Base-by-base conservation (phyloP, 2,113 vertebrate species). In the Prietella phreatophila region DNA sequence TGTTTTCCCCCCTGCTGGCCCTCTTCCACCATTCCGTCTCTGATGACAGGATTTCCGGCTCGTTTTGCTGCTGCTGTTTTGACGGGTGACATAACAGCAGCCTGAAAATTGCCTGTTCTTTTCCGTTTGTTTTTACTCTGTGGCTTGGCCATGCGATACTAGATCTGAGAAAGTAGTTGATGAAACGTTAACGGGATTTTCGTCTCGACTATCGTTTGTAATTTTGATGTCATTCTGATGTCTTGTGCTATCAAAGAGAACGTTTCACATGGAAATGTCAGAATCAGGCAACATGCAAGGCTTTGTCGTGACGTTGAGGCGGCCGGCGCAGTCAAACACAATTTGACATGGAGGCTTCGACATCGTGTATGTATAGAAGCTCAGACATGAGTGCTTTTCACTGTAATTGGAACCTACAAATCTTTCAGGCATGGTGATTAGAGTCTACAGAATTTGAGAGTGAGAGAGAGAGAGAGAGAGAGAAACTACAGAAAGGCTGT, bases 1-100 rank as follows among this genome's bases (percentile, higher is more conserved):
- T 61, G n/a, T 75, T 85, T 87, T 33, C 79, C 50, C n/a, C 42
- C 47, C 69, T n/a, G 56, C 58, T 90, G 56, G 53, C 27, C 36
- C n/a, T 56, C n/a, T 42, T 60, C 80, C 30, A 11, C 39, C 50
- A 13, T 63, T 33, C 36, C 13, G 27, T 56, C 69, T 79, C 78
- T 76, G 80, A 84, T 84, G 88, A 85, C 86, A 60, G 61, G 56
- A 80, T 73, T 67, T 87, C 84, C 50, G 58, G n/a, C 78, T 89
- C 19, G 11, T 83, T 79, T 85, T 67, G 67, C 67, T 36, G 71
- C 71, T 78, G 33, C 27, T 78, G 65, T 78, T 87, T 85, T 56
- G 33, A 85, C 60, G 15, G 39, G 30, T 63, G 84, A 73, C 84
- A 47, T 65, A 87, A 87, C 53, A 71, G 84, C 6, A 39, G n/a